Evolutionary conservation across 2,888 invertebrate genomes (phyloP).

Genomic region (Entomobrya proxima): DNA sequence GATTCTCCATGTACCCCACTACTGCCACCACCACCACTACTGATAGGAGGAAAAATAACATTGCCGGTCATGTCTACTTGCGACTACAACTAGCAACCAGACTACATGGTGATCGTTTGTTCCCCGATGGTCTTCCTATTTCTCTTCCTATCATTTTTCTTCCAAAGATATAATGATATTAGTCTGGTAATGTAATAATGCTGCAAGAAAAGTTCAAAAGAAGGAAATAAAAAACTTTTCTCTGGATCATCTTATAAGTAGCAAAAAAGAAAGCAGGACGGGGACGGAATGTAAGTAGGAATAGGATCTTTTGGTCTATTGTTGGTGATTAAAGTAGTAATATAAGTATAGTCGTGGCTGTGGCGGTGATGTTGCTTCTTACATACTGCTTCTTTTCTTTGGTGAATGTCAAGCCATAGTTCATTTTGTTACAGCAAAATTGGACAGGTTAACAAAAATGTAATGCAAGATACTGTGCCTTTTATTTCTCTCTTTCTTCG

Average conservation of each 20-base stretch:
- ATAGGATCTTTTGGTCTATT: neutral
- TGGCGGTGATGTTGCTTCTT: neutral
- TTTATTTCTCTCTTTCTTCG: neutral
- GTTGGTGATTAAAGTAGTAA: neutral
- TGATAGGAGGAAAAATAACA: no score
- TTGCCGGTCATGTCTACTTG: neutral
- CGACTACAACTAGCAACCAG: neutral
- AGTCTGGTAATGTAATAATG: conserved; percentile 18
- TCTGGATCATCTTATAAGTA: neutral
- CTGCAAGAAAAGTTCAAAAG: conserved; percentile 27
- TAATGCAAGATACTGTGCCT: neutral
- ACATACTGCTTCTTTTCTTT: neutral
- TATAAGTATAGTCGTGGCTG: no score
- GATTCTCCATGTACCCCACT: neutral
- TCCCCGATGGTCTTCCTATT: conserved; percentile 9
- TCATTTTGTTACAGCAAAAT: conserved; percentile 10
- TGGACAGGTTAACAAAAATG: conserved; percentile 49
- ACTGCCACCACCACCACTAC: no score
- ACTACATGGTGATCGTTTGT: neutral
- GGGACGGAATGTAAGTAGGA: neutral
- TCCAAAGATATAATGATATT: conserved; percentile 31
- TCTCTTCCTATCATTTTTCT: conserved; percentile 4
- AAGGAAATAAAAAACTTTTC: conserved; percentile 7
- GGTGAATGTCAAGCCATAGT: neutral
- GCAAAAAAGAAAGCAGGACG: neutral